Base-by-base conservation (phyloP, 1,140 invertebrate species). In the Pollicipes pollicipes region DNA sequence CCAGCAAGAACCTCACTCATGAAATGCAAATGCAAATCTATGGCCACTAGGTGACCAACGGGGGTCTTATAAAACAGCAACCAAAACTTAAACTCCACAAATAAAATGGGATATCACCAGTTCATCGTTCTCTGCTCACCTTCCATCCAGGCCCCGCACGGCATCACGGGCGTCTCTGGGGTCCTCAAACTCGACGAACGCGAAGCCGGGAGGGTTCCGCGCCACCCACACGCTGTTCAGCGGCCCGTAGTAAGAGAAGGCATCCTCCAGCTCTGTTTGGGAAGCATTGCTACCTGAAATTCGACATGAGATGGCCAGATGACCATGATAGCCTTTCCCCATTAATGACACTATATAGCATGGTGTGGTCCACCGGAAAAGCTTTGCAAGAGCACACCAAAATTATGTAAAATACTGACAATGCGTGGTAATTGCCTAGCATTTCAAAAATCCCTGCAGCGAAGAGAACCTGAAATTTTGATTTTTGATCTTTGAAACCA, bases 201-300 rank as follows among this genome's bases (percentile, higher is more conserved):
- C 94, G 83, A 97, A 97, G 45, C 94, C 88, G 66, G 90, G 90
- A 17, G 90, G 90, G 80, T 96, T 95, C 76, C 93, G 83, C 0
- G 93, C 94, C 4, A 97, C 91, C 93, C 92, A 97, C 28, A 97
- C 93, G 82, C 93, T 96, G 74, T 89, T 86, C 73, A 98, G 81
- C 32, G 90, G 88, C 6, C 96, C 96, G 80, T 97, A 98, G 76
- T 95, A 91, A 69, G 90, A 88, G 80, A 98, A 98, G 16, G 91
- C 89, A 81, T 95, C 90, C 81, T 96, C 92, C 66, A 96, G 79
- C 79, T 95, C 91, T 76, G 91, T 89, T 78, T 92, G 91, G 28
- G 90, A 90, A n/a, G 90, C 90, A 78, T 86, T 89, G 77, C 80
- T 81, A 28, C 82, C 64, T 66, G 64, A 66, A 66, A 66, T 10